These are phyloP conservation scores for Holothuria scabra DNA, from an alignment of 53 echinoderm and acorn worm genomes.

Conservation along the genomic window DNA sequence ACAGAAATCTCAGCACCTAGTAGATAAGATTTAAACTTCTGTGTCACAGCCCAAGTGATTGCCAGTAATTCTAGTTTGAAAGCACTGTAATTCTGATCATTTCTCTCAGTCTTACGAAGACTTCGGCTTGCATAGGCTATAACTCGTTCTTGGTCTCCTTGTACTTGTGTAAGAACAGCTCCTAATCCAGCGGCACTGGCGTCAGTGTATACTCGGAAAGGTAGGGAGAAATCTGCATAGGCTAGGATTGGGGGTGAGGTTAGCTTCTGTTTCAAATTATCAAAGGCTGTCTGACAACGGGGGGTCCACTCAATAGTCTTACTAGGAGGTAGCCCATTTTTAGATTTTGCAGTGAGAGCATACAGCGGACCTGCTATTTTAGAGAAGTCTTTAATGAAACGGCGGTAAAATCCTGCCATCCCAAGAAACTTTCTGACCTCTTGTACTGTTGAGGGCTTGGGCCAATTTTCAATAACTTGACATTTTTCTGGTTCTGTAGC, in stretches of 20 bases:
- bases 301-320: no score
- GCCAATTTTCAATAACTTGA: slow-evolving; percentile 53
- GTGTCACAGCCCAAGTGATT: slow-evolving; percentile 62
- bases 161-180: no score
- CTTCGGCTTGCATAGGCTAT: slow-evolving; percentile 55
- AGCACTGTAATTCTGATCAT: slow-evolving; percentile 54
- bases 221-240: no score
- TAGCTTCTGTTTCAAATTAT: no score
- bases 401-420: slow-evolving; percentile 68
- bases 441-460: slow-evolving; percentile 44
- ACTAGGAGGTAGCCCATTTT: no score
- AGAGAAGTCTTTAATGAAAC: slow-evolving; percentile 57
- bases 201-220: no score
- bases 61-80: slow-evolving; percentile 51
- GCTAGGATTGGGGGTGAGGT: no score
- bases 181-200: no score
- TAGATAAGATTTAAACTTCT: slow-evolving; percentile 63
- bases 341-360: no score
- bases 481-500: no score
- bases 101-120: slow-evolving; percentile 42
- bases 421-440: slow-evolving; percentile 65
- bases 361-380: slow-evolving; percentile 63
- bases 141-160: no score
- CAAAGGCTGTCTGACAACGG: no score
- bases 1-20: slow-evolving; percentile 25